Conservation (phyloP, 2,113 vertebrate species). For the Nerophis lumbriciformis region DNA sequence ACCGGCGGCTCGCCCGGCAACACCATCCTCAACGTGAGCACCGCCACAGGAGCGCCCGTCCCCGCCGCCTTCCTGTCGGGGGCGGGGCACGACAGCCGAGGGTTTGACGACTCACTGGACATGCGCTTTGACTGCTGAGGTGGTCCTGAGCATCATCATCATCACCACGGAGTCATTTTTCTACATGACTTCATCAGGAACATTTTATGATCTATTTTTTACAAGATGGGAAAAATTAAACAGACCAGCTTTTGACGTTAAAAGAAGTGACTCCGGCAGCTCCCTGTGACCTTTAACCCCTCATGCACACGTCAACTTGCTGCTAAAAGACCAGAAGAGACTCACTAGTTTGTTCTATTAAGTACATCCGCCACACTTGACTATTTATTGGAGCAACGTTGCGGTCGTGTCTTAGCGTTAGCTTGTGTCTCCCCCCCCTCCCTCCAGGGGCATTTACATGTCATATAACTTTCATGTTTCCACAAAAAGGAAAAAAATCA, state of each 20-base stretch:
- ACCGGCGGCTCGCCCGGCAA: conserved; percentile 76
- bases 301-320: not conserved
- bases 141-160: not conserved
- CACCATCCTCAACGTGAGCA: conserved; percentile 95
- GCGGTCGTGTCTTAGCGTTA: conserved; percentile 48
- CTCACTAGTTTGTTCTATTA: not conserved
- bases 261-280: not conserved
- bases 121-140: conserved; percentile 96
- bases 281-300: not conserved
- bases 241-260: not conserved
- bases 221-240: too few species aligned
- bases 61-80: conserved; percentile 67
- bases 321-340: not conserved
- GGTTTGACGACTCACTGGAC: conserved; percentile 94
- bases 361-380: not conserved
- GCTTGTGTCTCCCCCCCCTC: conserved; percentile 64
- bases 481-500: conserved; percentile 72
- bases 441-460: conserved; percentile 70
- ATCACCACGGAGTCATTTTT: not conserved
- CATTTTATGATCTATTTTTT: not conserved
- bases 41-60: conserved; percentile 80
- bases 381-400: conserved; percentile 2
- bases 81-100: conserved; percentile 86
- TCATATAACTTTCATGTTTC: conserved; percentile 82
- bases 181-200: not conserved